phyloP scores from a whole-genome alignment of 2,888 invertebrate genomes.

The Auanema sp. region DNA sequence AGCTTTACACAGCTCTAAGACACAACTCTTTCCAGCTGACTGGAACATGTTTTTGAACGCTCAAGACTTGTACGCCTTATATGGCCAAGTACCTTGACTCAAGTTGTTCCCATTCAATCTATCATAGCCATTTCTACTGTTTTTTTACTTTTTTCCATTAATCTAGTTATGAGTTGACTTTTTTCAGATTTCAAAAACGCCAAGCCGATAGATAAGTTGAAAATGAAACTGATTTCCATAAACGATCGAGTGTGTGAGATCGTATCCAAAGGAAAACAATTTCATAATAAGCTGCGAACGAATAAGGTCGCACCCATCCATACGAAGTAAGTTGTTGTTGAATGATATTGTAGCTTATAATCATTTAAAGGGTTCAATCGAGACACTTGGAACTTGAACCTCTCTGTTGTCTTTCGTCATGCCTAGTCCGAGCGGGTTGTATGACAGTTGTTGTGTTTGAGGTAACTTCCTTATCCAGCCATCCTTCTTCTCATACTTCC shows the following conservation, averaged over 20 bases:
- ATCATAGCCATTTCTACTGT: not conserved
- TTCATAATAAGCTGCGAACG: conserved; percentile 28
- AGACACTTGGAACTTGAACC: conserved; percentile 61
- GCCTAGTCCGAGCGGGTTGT: conserved; percentile 60
- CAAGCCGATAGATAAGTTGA: not conserved
- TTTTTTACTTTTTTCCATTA: not conserved
- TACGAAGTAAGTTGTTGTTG: conserved; percentile 29
- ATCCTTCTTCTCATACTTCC: not conserved
- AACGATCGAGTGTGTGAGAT: conserved; percentile 24
- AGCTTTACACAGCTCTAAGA: not conserved
- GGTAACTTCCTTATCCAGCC: conserved; percentile 8
- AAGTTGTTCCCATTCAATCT: not conserved
- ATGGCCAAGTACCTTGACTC: not conserved
- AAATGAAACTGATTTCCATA: conserved; percentile 16
- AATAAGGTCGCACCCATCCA: conserved; percentile 44
- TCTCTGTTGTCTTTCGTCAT: conserved; percentile 59
- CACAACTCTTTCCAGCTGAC: not conserved
- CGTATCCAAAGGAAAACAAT: conserved; percentile 21
- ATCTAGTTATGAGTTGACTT: not conserved
- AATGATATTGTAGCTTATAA: not conserved
- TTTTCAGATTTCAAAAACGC: conserved; percentile 21
- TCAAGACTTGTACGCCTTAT: no score
- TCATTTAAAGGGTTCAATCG: conserved; percentile 46
- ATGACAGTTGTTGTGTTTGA: conserved; percentile 56
- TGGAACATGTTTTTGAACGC: not conserved